A percentile compares a stretch with the other conserved stretches of the same genome.
Evolutionary conservation across 2,113 vertebrate species (phyloP).

Genomic region (Myrmophylax atrothorax): DNA sequence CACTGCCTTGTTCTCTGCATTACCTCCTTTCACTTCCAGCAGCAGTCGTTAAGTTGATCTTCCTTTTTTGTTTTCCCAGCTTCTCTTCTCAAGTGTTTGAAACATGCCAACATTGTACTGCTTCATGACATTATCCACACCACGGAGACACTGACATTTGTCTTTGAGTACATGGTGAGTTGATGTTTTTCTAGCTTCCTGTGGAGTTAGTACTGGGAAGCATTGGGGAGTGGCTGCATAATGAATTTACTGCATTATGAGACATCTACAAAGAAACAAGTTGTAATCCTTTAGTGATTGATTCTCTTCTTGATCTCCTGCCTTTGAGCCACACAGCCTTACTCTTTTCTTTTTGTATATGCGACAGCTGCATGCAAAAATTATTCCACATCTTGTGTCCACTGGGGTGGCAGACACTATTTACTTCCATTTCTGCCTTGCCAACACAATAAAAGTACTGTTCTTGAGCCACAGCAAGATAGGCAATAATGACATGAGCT

Average conservation of each 20-base stretch:
- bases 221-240: neutral
- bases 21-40: neutral
- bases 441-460: neutral
- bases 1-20: neutral
- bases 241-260: constrained; percentile 50
- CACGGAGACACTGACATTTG: constrained; percentile 86
- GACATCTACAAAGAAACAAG: constrained; percentile 18
- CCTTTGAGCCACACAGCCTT: neutral
- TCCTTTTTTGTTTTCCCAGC: constrained; percentile 71
- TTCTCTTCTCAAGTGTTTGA: constrained; percentile 88
- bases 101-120: constrained; percentile 89
- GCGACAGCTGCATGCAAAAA: neutral
- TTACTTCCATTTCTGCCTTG: neutral
- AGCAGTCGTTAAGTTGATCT: neutral
- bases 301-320: constrained; percentile 3
- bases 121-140: constrained; percentile 92
- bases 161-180: constrained; percentile 93
- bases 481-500: neutral
- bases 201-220: neutral
- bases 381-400: neutral
- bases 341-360: neutral
- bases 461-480: neutral
- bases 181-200: constrained; percentile 27
- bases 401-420: neutral
- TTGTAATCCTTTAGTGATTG: constrained; percentile 15